Conservation (phyloP, 1,140 invertebrate genomes). For the Diplogasteroides magnus region DNA sequence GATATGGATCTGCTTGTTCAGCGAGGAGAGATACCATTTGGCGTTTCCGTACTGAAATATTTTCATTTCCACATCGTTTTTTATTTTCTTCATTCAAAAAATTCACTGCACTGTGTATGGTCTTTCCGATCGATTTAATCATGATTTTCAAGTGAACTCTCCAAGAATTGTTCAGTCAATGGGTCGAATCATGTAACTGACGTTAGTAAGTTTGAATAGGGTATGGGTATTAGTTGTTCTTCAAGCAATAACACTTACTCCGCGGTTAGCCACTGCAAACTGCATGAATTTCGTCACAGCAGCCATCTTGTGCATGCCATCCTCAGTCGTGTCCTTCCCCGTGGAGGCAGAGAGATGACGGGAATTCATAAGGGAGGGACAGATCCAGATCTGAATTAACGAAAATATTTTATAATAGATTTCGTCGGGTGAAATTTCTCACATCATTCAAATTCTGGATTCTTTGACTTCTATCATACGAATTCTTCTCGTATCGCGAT, state of each 20-base stretch:
- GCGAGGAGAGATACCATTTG: conserved; percentile 25
- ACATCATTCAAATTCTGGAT: neutral
- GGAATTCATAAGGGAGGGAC: neutral
- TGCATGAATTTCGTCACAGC: conserved; percentile 19
- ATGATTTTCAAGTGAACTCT: no score
- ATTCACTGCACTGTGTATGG: no score
- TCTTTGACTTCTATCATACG: no score
- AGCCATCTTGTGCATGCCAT: conserved; percentile 15
- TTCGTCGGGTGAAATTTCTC: neutral
- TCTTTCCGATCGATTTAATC: no score
- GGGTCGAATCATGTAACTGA: no score
- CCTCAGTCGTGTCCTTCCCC: neutral
- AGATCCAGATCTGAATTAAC: neutral
- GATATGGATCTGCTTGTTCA: conserved; percentile 21
- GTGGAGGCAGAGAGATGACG: neutral
- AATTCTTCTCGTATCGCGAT: no score
- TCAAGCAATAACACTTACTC: conserved; percentile 5
- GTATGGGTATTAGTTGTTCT: no score
- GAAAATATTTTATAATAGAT: neutral
- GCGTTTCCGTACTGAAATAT: conserved; percentile 17
- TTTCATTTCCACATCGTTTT: no score
- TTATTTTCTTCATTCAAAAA: no score
- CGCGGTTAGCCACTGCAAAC: conserved; percentile 23
- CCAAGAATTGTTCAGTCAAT: no score
- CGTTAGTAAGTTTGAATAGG: no score